Conservation (phyloP, 2,888 invertebrate species). For the Dyspetes luteomarginatus region DNA sequence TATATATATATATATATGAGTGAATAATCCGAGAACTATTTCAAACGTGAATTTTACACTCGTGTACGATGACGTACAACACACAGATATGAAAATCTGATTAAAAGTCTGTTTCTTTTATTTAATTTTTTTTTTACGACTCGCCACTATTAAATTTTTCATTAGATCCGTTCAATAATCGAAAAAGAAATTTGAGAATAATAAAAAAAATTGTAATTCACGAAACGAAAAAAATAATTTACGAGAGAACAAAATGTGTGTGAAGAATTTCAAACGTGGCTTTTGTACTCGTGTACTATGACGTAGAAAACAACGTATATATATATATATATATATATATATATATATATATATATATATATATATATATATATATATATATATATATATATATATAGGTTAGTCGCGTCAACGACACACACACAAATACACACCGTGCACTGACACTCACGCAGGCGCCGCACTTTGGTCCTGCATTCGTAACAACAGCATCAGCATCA, state of each 20-base stretch:
- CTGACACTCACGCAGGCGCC: constrained; percentile 50
- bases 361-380: neutral
- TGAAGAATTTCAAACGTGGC: neutral
- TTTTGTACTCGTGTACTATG: constrained; percentile 7
- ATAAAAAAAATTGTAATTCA: too few species aligned
- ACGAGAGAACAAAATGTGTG: neutral
- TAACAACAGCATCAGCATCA: constrained; percentile 17
- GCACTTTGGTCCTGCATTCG: constrained; percentile 41
- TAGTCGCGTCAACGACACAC: constrained; percentile 21
- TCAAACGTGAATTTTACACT: too few species aligned
- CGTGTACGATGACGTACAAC: too few species aligned
- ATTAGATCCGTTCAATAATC: too few species aligned
- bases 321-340: neutral
- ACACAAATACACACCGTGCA: constrained; percentile 22
- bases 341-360: neutral
- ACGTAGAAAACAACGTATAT: neutral
- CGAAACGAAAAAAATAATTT: too few species aligned
- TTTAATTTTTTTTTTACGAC: too few species aligned
- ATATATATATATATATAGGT: constrained; percentile 5
- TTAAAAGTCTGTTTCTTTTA: too few species aligned
- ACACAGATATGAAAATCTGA: too few species aligned
- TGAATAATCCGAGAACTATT: too few species aligned
- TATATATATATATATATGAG: too few species aligned
- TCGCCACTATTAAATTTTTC: too few species aligned
- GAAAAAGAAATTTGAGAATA: too few species aligned